A percentile compares a stretch with the other conserved stretches of the same genome.
These are phyloP conservation scores for Drosophila pegasa DNA, from an alignment of 2,888 invertebrate species.

Conservation along the genomic window DNA sequence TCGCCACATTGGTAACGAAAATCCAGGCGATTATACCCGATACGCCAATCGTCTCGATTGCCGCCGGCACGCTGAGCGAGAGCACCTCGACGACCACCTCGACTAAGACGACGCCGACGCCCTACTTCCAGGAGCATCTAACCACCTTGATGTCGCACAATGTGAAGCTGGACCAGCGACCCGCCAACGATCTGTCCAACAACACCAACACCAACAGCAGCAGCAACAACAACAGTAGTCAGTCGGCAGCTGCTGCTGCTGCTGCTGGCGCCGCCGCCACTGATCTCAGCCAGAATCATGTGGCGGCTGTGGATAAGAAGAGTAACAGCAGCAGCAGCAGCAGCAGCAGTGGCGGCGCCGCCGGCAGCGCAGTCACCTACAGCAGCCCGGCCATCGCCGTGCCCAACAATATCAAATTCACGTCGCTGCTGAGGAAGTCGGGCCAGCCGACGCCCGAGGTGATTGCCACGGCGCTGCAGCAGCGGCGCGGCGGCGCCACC, in stretches of 20 bases:
- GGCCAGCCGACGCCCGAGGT: conserved; percentile 39
- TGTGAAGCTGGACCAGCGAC: conserved; percentile 48
- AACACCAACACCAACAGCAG: conserved; percentile 21
- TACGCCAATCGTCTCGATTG: conserved; percentile 82
- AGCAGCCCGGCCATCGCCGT: conserved; percentile 6
- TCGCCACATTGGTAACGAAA: conserved; percentile 61
- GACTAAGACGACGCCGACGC: conserved; percentile 82
- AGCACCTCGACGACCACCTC: conserved; percentile 82
- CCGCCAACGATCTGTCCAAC: conserved; percentile 25
- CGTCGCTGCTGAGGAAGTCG: conserved; percentile 36
- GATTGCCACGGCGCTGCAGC: conserved; percentile 40
- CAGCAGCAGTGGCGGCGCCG: neutral
- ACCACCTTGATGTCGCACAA: conserved; percentile 68
- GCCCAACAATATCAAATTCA: conserved; percentile 37
- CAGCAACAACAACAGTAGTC: conserved; percentile 12
- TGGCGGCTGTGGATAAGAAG: conserved; percentile 31
- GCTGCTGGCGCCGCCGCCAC: conserved; percentile 9
- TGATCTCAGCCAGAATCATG: conserved; percentile 40
- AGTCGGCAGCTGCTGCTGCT: conserved; percentile 12
- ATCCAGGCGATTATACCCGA: conserved; percentile 78
- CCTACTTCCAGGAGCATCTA: conserved; percentile 63
- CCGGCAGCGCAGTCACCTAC: conserved; percentile 2
- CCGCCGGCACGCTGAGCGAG: conserved; percentile 80
- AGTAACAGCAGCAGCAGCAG: conserved; percentile 10
- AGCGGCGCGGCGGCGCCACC: conserved; percentile 56